Evolutionary conservation across 2,797 vertebrate genomes (phyloP), one percentile per base, ranked within the genome.

Genomic region (Mionectes olivaceus): DNA sequence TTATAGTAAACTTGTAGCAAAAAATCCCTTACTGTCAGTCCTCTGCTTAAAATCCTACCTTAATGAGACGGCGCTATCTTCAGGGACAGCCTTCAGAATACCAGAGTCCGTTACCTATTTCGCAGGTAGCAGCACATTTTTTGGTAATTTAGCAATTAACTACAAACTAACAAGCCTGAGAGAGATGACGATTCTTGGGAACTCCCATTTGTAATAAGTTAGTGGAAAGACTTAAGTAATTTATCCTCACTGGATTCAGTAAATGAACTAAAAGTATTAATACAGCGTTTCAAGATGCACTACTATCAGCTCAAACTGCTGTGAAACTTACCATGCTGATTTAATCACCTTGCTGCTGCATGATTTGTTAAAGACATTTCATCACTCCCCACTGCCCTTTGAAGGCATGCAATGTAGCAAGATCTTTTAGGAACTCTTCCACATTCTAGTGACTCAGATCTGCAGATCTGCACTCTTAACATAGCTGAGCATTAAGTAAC

Each of bases 311-410:
- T 84, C 35, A 87, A 33, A 69, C 61, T 84, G 25, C 78, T 95
- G 80, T 90, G 77, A 96, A 94, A 89, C 33, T 44, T 43, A 50
- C 15, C n/a, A 25, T 22, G 21, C 61, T 85, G 85, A 94, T 94
- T 65, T 65, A 88, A 90, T 92, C 92, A 95, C n/a, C 53, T 49
- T 56, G 15, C 46, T 65, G 32, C 59, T 10, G 1, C 76, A 50
- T 41, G 82, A 81, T 81, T 52, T 60, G 5, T 23, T 85, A 86
- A 56, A 80, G 87, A 79, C 8, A 55, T 80, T 93, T 52, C 41
- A 78, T 83, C 84, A 84, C 23, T 33, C 22, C 65, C 76, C 32
- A 21, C 27, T 92, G 78, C 43, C 63, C 61, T 70, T 91, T 86
- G 76, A 94, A 93, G 90, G 32, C 19, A 60, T 50, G 67, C 7